A percentile compares a stretch with the other conserved stretches of the same genome.
Evolutionary conservation across 2,113 vertebrate genomes (phyloP).

Genomic region (Eclectus roratus): DNA sequence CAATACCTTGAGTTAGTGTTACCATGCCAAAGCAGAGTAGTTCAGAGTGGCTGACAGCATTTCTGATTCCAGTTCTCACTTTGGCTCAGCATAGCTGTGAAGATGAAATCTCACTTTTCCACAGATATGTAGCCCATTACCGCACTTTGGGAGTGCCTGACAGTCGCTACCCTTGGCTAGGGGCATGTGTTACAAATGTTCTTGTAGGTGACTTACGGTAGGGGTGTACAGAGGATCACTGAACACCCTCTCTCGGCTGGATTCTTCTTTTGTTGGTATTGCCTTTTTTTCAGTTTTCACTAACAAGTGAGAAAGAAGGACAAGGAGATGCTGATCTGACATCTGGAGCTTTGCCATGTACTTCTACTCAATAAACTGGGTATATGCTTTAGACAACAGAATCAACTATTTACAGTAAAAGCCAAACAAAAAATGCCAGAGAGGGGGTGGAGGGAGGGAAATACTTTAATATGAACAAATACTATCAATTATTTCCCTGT

Average conservation of each 20-base stretch:
- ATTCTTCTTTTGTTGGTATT: neutral
- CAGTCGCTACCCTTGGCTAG: neutral
- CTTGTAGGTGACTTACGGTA: neutral
- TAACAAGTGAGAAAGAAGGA: neutral
- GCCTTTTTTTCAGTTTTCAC: neutral
- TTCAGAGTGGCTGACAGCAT: neutral
- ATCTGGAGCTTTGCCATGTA: neutral
- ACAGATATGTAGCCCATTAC: neutral
- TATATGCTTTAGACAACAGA: neutral
- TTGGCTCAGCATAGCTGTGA: neutral
- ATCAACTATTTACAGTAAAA: constrained; percentile 18
- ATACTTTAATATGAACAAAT: neutral
- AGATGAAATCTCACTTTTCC: constrained; percentile 17
- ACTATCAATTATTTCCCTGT: neutral
- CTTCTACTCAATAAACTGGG: neutral
- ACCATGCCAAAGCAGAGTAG: neutral
- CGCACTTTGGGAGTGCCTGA: neutral
- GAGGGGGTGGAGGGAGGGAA: neutral
- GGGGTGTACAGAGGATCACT: neutral
- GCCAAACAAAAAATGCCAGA: neutral
- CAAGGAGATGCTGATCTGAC: neutral
- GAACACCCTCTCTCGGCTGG: neutral
- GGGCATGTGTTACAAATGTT: neutral
- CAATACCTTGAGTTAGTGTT: neutral
- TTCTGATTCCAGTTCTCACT: neutral